Evolutionary conservation across 2,113 vertebrate species (phyloP).

Genomic region (Recurvirostra avosetta): DNA sequence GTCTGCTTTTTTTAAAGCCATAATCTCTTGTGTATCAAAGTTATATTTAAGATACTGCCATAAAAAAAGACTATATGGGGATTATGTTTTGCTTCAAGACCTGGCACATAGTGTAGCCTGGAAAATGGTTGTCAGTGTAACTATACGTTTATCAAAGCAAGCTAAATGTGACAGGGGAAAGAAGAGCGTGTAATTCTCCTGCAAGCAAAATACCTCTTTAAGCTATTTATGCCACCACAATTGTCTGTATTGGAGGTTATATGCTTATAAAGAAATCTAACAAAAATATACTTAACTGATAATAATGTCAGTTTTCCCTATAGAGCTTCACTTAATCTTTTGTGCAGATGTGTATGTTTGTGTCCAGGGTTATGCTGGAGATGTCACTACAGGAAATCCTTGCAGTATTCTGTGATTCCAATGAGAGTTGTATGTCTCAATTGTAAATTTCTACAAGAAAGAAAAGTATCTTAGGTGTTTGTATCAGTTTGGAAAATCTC

Average conservation of each 20-base stretch:
- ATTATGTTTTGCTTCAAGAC: neutral
- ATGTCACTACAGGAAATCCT: neutral
- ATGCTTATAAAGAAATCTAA: neutral
- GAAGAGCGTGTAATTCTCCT: neutral
- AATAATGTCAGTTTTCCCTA: neutral
- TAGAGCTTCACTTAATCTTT: neutral
- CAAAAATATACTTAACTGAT: neutral
- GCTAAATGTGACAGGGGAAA: neutral
- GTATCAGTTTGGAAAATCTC: neutral
- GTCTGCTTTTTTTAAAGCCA: neutral
- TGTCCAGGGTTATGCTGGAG: neutral
- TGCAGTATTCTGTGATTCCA: neutral
- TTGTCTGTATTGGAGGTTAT: neutral
- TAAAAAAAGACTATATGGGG: neutral
- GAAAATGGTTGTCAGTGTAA: neutral
- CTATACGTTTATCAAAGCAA: neutral
- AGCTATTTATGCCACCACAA: fast-evolving
- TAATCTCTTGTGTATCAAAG: neutral
- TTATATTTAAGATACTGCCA: neutral
- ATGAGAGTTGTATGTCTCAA: neutral
- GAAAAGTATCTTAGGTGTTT: neutral
- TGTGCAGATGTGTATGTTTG: neutral
- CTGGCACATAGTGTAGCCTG: neutral
- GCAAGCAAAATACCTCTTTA: neutral
- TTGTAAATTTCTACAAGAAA: neutral